Conservation (phyloP, 2,888 invertebrate species). For the Parnassius smintheus region DNA sequence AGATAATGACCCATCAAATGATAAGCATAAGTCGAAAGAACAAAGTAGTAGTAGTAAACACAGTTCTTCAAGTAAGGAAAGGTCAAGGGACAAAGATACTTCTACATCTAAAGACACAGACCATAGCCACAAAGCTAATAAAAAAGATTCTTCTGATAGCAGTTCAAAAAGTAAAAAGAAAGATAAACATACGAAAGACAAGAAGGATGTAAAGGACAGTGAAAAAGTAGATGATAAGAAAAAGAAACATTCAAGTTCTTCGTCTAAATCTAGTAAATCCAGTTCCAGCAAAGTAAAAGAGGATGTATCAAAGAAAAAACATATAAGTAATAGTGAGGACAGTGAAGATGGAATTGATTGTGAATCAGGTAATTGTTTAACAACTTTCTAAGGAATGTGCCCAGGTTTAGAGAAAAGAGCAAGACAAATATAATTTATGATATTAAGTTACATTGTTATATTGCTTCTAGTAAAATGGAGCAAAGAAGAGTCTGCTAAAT, state of each 20-base stretch:
- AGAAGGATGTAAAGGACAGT: constrained; percentile 46
- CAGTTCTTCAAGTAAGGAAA: constrained; percentile 49
- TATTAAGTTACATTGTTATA: too few species aligned
- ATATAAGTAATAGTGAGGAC: constrained; percentile 50
- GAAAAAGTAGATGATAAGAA: constrained; percentile 53
- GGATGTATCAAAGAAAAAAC: constrained; percentile 71
- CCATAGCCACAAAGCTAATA: constrained; percentile 19
- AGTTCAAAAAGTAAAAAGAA: constrained; percentile 47
- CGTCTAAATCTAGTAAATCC: constrained; percentile 55
- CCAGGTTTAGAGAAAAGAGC: too few species aligned
- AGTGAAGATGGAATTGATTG: constrained; percentile 85
- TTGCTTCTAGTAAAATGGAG: too few species aligned
- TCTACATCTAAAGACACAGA: constrained; percentile 40
- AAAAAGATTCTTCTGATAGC: constrained; percentile 38
- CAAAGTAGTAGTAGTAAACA: constrained; percentile 59
- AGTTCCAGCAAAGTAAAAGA: constrained; percentile 62
- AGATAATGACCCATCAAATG: constrained; percentile 51
- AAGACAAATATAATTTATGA: too few species aligned
- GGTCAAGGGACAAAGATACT: constrained; percentile 51
- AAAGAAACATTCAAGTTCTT: constrained; percentile 61
- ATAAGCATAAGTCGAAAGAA: constrained; percentile 54
- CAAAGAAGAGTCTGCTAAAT: too few species aligned
- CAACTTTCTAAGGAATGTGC: background rate
- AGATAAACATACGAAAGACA: constrained; percentile 50
- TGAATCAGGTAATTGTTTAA: constrained; percentile 77